Conservation (phyloP, 2,888 invertebrate genomes). For the Julus scandinavius region DNA sequence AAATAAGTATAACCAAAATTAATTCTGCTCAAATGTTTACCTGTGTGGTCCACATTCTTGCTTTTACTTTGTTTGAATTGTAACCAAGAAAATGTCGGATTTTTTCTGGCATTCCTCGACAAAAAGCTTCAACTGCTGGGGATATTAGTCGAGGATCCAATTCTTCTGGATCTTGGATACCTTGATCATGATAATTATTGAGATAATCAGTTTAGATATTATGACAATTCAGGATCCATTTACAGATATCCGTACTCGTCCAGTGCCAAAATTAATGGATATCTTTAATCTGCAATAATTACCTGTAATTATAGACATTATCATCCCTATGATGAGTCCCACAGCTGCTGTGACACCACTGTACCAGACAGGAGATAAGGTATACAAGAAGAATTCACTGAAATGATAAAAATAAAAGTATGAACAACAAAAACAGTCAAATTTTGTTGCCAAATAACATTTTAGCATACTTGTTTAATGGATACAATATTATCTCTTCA, state of each 20-base stretch:
- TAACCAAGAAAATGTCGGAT: slow-evolving; percentile 47
- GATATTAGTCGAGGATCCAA: slow-evolving; percentile 48
- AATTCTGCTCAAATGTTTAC: background rate
- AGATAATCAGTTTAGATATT: background rate
- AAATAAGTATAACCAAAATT: background rate
- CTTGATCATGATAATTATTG: background rate
- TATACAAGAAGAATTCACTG: slow-evolving; percentile 51
- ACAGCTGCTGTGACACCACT: slow-evolving; percentile 11
- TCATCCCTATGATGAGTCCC: slow-evolving; percentile 47
- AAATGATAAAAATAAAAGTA: background rate
- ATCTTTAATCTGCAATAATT: background rate
- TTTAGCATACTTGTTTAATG: background rate
- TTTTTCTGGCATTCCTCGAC: slow-evolving; percentile 50
- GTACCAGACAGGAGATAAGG: slow-evolving; percentile 53
- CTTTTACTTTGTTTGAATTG: slow-evolving; percentile 50
- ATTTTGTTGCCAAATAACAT: background rate
- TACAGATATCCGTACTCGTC: too few relatives aligned
- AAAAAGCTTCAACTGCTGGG: slow-evolving; percentile 39
- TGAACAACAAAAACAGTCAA: too few relatives aligned
- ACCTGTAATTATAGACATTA: slow-evolving; percentile 50
- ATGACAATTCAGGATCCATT: background rate
- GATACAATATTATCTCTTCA: background rate
- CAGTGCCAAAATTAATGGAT: too few relatives aligned
- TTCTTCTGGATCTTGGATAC: slow-evolving; percentile 50
- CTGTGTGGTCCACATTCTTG: background rate